A percentile compares a stretch with the other conserved stretches of the same genome.
Conservation (phyloP, 2,113 vertebrate genomes). For the Equus quagga region DNA sequence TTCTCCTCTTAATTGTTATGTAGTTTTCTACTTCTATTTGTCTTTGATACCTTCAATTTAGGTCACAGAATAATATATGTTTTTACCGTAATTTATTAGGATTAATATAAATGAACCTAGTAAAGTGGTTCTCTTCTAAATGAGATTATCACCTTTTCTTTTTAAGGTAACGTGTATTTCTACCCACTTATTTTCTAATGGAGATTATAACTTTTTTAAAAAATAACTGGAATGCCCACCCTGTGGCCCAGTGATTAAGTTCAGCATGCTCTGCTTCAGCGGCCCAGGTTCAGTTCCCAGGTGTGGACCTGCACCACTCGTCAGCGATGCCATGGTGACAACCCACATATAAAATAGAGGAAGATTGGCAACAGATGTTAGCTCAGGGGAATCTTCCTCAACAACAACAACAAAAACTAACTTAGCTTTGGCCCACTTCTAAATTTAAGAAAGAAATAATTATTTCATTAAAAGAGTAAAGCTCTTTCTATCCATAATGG, state of each 20-base stretch:
- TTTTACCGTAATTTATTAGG: background rate
- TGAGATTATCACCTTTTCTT: background rate
- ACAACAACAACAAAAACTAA: too few relatives aligned
- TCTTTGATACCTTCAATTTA: constrained; percentile 8
- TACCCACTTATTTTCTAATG: constrained; percentile 28
- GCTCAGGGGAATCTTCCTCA: too few relatives aligned
- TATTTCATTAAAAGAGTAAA: background rate
- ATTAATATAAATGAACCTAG: background rate
- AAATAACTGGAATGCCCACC: background rate
- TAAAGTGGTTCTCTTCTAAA: background rate
- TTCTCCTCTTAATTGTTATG: background rate
- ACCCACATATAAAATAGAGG: too few relatives aligned
- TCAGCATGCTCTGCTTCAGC: too few relatives aligned
- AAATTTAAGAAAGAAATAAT: constrained; percentile 43
- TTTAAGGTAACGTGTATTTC: background rate
- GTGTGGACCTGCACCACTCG: too few relatives aligned
- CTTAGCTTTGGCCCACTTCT: background rate
- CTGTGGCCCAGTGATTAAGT: too few relatives aligned
- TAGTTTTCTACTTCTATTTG: constrained; percentile 17
- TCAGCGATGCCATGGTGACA: too few relatives aligned
- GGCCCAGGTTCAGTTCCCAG: too few relatives aligned
- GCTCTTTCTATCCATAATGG: background rate
- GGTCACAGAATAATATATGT: background rate
- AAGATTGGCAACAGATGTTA: too few relatives aligned
- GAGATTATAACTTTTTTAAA: background rate